Evolutionary conservation across 2,113 vertebrate species (phyloP), one percentile per base, ranked within the genome.

Genomic region (Bambusicola thoracicus): DNA sequence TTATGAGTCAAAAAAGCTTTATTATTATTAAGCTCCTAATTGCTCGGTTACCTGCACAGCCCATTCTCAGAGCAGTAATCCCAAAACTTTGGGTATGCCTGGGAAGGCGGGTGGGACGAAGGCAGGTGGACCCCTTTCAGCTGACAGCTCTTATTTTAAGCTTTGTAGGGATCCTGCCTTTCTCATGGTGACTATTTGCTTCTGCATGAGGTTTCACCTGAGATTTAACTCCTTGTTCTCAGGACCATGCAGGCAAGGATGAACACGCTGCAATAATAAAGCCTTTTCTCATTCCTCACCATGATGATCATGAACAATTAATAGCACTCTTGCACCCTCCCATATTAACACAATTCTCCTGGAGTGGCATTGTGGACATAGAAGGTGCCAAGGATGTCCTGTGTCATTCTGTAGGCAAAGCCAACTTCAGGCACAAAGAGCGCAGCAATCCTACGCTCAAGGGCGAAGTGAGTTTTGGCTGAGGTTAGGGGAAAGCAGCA

Each of bases 291-390:
- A 0, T 46, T 51, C 30, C 61, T 56, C n/a, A 6, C 48, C 3
- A 1, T 3, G 55, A 1, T 3, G 55, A 59, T 0, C 4, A 32
- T 16, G 21, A 70, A 76, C 3, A 8, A 48, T 8, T 59, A 30
- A 2, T 9, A 30, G 13, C 68, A 1, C 75, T 82, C 68, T 76
- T 55, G 76, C 94, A 95, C 90, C 94, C 68, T 92, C 93, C 68
- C 6, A 51, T 68, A 93, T 96, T 83, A 94, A 89, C 53, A 16
- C 8, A 2, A 11, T 58, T 48, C 2, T 3, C 30, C 38, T 34
- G 21, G 76, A 73, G 88, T 92, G 62, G 82, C 82, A 85, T 93
- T 93, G 66, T 34, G 72, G 85, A 96, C 80, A 96, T 94, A 77
- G 92, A 87, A 92, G 89, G 17, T 3, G 0, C 22, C 3, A 43